Evolutionary conservation across 1,140 invertebrate genomes (phyloP), one percentile per base, ranked within the genome.

Genomic region (Paramacrobiotus metropolitanus): DNA sequence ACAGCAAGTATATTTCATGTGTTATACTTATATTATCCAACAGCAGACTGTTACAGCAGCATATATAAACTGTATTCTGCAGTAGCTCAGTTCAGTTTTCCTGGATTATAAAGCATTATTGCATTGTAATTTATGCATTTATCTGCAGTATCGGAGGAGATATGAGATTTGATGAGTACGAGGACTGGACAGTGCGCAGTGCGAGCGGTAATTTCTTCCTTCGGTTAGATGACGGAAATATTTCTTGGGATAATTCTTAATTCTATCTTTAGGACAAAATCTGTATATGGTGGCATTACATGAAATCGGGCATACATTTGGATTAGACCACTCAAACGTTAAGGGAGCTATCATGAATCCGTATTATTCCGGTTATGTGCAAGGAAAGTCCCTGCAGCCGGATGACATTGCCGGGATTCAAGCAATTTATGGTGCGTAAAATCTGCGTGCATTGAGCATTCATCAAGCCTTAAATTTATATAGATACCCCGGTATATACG

Each of bases 261-360:
- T 40, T 40, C 9, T n/a, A 40, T 40, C 34, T 40, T 9, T n/a
- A 40, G 76, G 74, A 44, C 71, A 76, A 2, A 75, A 76, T 63
- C 65, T 79, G 60, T 78, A 76, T 62, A 72, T 74, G 65, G 73
- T 93, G 55, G 89, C 89, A 2, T 85, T 85, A 29, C 91, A 95
- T 70, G 91, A 94, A 74, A 88, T 91, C 68, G 90, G 89, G 3
- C 89, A 94, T 73, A 89, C 87, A 2, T 75, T 95, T 21, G 90
- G 90, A 15, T 74, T 95, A 34, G 83, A 85, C 48, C 90, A 95
- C 74, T 92, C 87, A 60, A 83, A 84, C 30, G 85, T 84, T 18
- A 76, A 80, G 65, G 82, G 83, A n/a, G 84, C 90, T 0, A 77
- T 94, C 34, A 95, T 94, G 91, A 89, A 83, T 71, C 88, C 90